phyloP scores from a whole-genome alignment of 64 coral and sea anemone species.

The Astreopora myriophthalma region DNA sequence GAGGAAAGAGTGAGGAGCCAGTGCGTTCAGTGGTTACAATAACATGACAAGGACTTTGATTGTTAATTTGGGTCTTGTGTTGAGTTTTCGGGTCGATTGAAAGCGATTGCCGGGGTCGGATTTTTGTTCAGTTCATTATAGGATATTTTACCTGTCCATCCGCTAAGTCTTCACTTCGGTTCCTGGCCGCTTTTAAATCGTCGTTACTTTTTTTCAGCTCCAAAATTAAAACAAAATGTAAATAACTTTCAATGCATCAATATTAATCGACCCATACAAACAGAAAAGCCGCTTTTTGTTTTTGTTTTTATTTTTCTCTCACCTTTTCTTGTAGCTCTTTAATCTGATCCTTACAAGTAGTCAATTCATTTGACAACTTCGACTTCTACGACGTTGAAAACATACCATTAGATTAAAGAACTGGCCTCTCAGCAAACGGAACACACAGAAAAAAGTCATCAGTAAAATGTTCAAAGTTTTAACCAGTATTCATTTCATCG shows the following conservation, averaged over 20 bases:
- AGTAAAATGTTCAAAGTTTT: no score
- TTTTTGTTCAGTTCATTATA: no score
- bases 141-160: not conserved
- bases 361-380: conserved; percentile 26
- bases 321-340: conserved; percentile 55
- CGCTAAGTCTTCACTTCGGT: not conserved
- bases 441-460: no score
- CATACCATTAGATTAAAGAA: not conserved
- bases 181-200: not conserved
- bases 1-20: not conserved
- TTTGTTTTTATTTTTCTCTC: not conserved
- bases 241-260: not conserved
- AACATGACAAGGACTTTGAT: no score
- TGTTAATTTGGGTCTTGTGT: not conserved
- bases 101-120: no score
- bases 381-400: not conserved
- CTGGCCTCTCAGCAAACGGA: no score
- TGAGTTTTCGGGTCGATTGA: not conserved
- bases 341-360: conserved; percentile 33
- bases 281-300: not conserved
- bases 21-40: not conserved
- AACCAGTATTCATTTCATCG: no score
- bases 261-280: not conserved
- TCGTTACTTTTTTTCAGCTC: conserved; percentile 30
- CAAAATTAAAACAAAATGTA: not conserved